These are phyloP conservation scores for Zelostemma sp. DNA, from an alignment of 1,140 invertebrate species.

Conservation along the genomic window DNA sequence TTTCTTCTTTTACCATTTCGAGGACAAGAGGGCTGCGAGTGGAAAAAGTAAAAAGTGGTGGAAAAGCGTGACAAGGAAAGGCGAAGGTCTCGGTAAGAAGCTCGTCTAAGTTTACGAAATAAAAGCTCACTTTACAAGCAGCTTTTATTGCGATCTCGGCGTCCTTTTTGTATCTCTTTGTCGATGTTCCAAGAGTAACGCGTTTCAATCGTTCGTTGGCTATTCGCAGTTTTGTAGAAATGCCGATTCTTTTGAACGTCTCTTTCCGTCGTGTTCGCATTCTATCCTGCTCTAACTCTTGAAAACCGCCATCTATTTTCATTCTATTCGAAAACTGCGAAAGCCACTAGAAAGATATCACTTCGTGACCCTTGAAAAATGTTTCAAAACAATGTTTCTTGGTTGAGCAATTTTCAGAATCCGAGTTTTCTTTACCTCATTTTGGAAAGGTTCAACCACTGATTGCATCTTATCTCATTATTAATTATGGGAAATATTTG, in stretches of 20 bases:
- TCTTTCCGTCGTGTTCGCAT: constrained; percentile 22
- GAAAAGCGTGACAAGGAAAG: constrained; percentile 13
- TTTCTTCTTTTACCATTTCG: neutral
- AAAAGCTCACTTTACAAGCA: constrained; percentile 65
- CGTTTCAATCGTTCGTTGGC: constrained; percentile 62
- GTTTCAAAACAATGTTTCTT: too few relatives aligned
- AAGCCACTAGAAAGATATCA: too few relatives aligned
- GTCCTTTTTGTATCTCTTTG: constrained; percentile 61
- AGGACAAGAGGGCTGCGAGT: constrained; percentile 18
- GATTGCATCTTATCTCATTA: too few relatives aligned
- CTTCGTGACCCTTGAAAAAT: too few relatives aligned
- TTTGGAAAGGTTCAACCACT: too few relatives aligned
- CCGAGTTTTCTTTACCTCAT: too few relatives aligned
- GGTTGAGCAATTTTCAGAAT: too few relatives aligned
- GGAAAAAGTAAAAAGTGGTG: constrained; percentile 37
- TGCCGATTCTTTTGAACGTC: constrained; percentile 35
- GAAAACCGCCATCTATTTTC: too few relatives aligned
- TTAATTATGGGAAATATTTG: too few relatives aligned
- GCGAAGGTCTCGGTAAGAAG: constrained; percentile 51
- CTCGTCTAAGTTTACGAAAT: constrained; percentile 64
- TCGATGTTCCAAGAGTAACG: constrained; percentile 38
- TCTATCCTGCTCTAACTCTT: too few relatives aligned
- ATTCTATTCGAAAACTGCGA: too few relatives aligned
- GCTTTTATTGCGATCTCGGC: constrained; percentile 64
- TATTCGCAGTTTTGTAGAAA: constrained; percentile 52